A percentile compares a stretch with the other conserved stretches of the same genome.
Evolutionary conservation across 1,140 invertebrate species (phyloP).

Genomic region (Drosophila arawakana): DNA sequence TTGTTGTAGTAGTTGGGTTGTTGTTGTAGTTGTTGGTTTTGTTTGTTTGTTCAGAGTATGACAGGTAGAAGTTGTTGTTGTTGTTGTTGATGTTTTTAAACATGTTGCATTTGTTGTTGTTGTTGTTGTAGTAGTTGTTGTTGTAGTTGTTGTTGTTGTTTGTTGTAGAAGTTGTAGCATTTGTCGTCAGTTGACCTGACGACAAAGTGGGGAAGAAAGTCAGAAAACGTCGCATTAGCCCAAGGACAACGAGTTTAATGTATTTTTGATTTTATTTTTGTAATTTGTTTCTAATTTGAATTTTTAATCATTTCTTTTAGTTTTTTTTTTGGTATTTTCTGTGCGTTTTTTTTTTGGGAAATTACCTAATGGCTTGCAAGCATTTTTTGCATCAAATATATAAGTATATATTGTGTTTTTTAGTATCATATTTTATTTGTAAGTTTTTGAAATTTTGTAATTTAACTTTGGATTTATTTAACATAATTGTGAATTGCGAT

Average conservation of each 20-base stretch:
- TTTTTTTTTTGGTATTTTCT: slow-evolving; percentile 10
- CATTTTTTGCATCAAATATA: slow-evolving; percentile 83
- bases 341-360: slow-evolving; percentile 44
- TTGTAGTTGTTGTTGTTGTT: slow-evolving; percentile 59
- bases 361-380: slow-evolving; percentile 61
- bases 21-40: slow-evolving; percentile 37
- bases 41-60: slow-evolving; percentile 66
- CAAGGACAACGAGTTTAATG: slow-evolving; percentile 77
- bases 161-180: slow-evolving; percentile 74
- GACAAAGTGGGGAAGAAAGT: slow-evolving; percentile 83
- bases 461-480: slow-evolving; percentile 79
- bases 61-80: slow-evolving; percentile 54
- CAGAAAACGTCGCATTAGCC: slow-evolving; percentile 84
- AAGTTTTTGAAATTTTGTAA: slow-evolving; percentile 39
- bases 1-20: slow-evolving; percentile 41
- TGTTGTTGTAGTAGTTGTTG: slow-evolving; percentile 59
- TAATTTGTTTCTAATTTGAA: slow-evolving; percentile 28
- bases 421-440: slow-evolving; percentile 27
- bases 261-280: slow-evolving; percentile 30
- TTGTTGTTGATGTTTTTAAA: slow-evolving; percentile 61
- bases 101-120: slow-evolving; percentile 52
- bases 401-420: slow-evolving; percentile 25
- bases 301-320: slow-evolving; percentile 41
- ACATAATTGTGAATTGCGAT: slow-evolving; percentile 29
- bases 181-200: slow-evolving; percentile 85